Evolutionary conservation across 2,888 invertebrate genomes (phyloP).

Genomic region (Pristionchus exspectatus): DNA sequence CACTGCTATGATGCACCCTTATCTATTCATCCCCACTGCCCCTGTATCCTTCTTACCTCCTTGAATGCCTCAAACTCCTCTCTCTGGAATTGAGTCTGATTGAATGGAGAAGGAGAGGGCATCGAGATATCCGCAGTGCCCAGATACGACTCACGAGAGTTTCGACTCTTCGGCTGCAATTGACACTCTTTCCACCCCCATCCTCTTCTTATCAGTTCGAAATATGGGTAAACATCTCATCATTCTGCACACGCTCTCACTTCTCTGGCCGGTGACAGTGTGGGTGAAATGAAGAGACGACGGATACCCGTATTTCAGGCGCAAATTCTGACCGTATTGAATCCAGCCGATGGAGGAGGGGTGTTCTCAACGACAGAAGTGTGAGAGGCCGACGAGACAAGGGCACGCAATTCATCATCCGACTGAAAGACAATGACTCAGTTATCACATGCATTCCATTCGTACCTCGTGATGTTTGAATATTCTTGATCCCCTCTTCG

Average conservation of each 20-base stretch:
- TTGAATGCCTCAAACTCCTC: slow-evolving; percentile 53
- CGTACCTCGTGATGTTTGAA: slow-evolving; percentile 19
- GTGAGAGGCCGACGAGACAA: slow-evolving; percentile 30
- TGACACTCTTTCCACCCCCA: not conserved
- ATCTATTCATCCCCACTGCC: not conserved
- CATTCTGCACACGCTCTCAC: no score
- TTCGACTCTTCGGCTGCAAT: slow-evolving; percentile 48
- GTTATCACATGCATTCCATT: not conserved
- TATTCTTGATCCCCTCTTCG: slow-evolving; percentile 24
- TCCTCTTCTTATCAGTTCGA: not conserved
- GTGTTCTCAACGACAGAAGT: slow-evolving; percentile 41
- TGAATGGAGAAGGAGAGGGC: slow-evolving; percentile 54
- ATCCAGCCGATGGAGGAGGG: slow-evolving; percentile 35
- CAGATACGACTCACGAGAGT: slow-evolving; percentile 36
- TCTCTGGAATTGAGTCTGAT: slow-evolving; percentile 51
- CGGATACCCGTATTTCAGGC: no score
- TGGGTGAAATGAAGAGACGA: no score
- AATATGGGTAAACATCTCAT: no score
- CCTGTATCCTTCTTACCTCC: not conserved
- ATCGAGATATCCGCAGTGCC: slow-evolving; percentile 41
- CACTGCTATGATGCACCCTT: not conserved
- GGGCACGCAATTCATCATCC: slow-evolving; percentile 24
- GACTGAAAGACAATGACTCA: not conserved
- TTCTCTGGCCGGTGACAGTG: no score
- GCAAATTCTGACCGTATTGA: not conserved